These are phyloP conservation scores for Rhinopomastus cyanomelas DNA, from an alignment of 2,113 vertebrate species.

Conservation along the genomic window DNA sequence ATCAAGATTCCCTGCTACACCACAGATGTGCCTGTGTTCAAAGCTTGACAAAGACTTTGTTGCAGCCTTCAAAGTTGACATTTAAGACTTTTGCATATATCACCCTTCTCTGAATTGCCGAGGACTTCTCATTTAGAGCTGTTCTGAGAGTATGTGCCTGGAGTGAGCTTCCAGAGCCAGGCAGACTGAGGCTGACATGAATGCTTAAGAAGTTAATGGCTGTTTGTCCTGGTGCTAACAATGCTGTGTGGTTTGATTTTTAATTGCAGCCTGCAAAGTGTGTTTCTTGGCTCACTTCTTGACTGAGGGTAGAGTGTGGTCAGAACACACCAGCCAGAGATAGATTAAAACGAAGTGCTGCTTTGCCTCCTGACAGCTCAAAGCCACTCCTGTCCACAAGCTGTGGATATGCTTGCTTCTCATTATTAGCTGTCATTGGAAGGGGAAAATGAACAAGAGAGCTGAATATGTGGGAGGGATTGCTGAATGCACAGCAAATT, in stretches of 20 bases:
- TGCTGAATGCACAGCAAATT: not conserved
- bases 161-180: not conserved
- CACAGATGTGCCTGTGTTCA: not conserved
- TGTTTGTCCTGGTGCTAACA: not conserved
- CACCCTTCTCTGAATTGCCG: not conserved
- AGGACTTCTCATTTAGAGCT: accelerated
- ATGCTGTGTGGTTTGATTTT: not conserved
- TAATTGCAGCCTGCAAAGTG: not conserved
- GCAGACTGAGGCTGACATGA: not conserved
- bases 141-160: not conserved
- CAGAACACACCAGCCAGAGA: not conserved
- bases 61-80: not conserved
- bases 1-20: not conserved
- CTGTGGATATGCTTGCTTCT: not conserved
- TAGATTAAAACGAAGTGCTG: not conserved
- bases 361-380: not conserved
- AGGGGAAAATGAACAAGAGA: not conserved
- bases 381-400: not conserved
- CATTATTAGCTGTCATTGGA: not conserved
- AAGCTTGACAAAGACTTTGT: not conserved
- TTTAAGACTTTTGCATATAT: not conserved
- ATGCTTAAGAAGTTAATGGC: not conserved
- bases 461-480: not conserved
- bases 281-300: slow-evolving; percentile 9
- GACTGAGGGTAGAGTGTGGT: not conserved